Evolutionary conservation across 1,140 invertebrate genomes (phyloP), one percentile per base, ranked within the genome.

Genomic region (Drosophila ogumai): DNA sequence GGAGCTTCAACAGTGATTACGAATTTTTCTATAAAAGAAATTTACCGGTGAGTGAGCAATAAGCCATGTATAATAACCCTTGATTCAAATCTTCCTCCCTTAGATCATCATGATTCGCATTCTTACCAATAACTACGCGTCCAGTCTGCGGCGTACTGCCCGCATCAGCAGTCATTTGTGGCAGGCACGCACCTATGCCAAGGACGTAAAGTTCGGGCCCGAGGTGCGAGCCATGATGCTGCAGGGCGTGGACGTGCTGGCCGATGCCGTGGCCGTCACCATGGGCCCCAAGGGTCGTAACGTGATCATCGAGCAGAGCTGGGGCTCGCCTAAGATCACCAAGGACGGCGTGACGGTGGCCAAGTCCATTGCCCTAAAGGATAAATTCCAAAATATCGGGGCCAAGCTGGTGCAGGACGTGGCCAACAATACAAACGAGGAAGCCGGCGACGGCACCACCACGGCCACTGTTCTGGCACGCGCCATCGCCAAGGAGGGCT

Each of bases 301-400:
- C 93, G 99, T 99, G 12, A 99, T 99, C 84, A 94, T 99, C 75
- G 99, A 99, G 93, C 99, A 99, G 93, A 98, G 97, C n/a, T 99
- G 99, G 99, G 99, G 99, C 8, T 98, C 97, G 58, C 99, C 99
- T 10, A 99, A 99, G 93, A 99, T 99, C 88, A 99, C 99, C 31
- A 99, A 99, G 94, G 99, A 99, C 93, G 99, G 99, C 80, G 99
- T 99, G 0, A 99, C 99, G 1, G 99, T 99, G 46, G 99, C 99
- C 15, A 99, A 99, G 93, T 96, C 97, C 3, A 96, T 99, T 52
- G 99, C 99, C 92, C 93, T 99, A 2, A 99, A 99, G 94, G 99
- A 99, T 92, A 99, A 99, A 93, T 99, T 98, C 93, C 98, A 99
- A 93, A 99, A 99, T 92, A 98, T 99, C 93, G 99, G 99, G 44